A percentile compares a stretch with the other conserved stretches of the same genome.
phyloP scores from a whole-genome alignment of 2,797 vertebrate genomes.

The Gadopsis bispinosus region DNA sequence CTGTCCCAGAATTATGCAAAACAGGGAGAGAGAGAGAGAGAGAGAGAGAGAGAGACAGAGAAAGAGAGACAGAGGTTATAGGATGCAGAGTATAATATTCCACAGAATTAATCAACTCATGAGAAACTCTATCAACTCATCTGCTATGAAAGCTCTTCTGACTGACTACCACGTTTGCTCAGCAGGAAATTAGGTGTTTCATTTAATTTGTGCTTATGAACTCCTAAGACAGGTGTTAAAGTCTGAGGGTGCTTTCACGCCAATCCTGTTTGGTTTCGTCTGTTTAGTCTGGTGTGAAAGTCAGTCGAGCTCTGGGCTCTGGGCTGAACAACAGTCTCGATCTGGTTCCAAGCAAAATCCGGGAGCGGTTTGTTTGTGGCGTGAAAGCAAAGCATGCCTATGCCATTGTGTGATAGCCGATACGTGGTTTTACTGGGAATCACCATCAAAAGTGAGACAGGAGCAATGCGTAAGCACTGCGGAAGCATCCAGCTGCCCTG shows the following conservation, averaged over 20 bases:
- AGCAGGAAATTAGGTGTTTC: neutral
- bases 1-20: conserved; percentile 4
- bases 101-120: conserved; percentile 22
- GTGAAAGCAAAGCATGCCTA: neutral
- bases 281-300: conserved; percentile 4
- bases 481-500: neutral
- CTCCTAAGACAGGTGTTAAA: neutral
- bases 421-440: neutral
- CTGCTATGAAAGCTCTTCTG: conserved; percentile 1
- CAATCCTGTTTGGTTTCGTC: neutral
- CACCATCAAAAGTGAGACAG: neutral
- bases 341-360: neutral
- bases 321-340: neutral
- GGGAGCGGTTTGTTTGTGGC: neutral
- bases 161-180: conserved; percentile 1
- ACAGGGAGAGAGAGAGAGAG: neutral
- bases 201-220: conserved; percentile 4
- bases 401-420: neutral
- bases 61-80: neutral
- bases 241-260: neutral
- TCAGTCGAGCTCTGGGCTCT: neutral
- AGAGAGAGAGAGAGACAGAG: neutral
- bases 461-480: neutral
- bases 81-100: conserved; percentile 19
- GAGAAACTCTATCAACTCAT: conserved; percentile 12